Evolutionary conservation across 2,797 vertebrate genomes (phyloP).

Genomic region (Lagocephalus sceleratus): DNA sequence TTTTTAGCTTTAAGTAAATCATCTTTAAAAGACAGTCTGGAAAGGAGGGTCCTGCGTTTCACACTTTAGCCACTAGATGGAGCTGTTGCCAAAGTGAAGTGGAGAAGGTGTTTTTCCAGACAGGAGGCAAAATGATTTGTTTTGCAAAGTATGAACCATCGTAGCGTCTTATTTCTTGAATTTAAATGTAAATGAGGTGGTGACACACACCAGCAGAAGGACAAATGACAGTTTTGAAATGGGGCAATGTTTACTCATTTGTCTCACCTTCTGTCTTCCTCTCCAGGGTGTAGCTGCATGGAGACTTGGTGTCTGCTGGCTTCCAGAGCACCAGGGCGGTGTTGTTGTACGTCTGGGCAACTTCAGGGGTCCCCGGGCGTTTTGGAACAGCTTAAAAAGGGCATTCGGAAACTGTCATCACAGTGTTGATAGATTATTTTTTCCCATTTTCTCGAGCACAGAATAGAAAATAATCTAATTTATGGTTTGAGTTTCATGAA

Average conservation of each 20-base stretch:
- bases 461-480: neutral
- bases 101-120: neutral
- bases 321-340: constrained; percentile 94
- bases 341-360: constrained; percentile 91
- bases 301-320: constrained; percentile 83
- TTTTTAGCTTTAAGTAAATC: neutral
- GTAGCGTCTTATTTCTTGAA: constrained; percentile 1
- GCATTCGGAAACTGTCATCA: neutral
- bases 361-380: constrained; percentile 86
- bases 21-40: too few relatives aligned
- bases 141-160: constrained; percentile 1
- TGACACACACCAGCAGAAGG: neutral
- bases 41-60: neutral
- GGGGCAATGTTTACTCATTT: too few relatives aligned
- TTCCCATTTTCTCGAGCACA: neutral
- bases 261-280: constrained; percentile 80
- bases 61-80: constrained; percentile 29
- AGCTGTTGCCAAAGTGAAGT: constrained; percentile 12
- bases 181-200: constrained; percentile 9
- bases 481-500: constrained; percentile 3
- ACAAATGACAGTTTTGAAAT: too few relatives aligned
- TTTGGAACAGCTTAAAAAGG: constrained; percentile 82
- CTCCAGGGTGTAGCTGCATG: constrained; percentile 89
- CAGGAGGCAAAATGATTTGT: neutral
- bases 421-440: too few relatives aligned